Evolutionary conservation across 2,797 vertebrate genomes (phyloP), one percentile per base, ranked within the genome.

Genomic region (Fratercula arctica): DNA sequence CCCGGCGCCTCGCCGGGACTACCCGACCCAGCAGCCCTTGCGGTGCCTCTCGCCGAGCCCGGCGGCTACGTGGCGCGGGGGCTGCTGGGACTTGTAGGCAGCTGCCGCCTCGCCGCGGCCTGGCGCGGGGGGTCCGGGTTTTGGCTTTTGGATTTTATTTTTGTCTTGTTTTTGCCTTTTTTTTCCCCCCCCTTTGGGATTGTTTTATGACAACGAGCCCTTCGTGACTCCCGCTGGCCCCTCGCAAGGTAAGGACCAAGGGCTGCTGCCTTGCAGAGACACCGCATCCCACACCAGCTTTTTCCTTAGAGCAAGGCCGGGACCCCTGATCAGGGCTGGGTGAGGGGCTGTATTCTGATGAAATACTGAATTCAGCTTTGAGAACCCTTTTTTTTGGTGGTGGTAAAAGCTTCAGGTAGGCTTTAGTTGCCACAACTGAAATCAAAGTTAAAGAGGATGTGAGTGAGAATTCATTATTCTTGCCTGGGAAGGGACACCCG

Each of bases 221-320:
- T 20, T 54, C 8, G 13, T 24, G 45, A 18, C n/a, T 53, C 21
- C 23, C 50, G 48, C 53, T 28, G 10, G 13, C 21, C 45, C 37
- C 39, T 59, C 25, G 2, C 8, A 18, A 29, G 35, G 39, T 10
- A 3, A 60, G 53, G 50, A 35, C 11, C 35, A 13, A 21, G 21
- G 33, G 19, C 73, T 78, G 9, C 51, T 7, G 45, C 33, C 45
- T 78, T 3, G 1, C 43, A 33, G 43, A 7, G 24, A 37, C 2
- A 3, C 29, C 2, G 6, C 0, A 0, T 5, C 63, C 12, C 25
- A 57, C 10, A 1, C 11, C 85, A 24, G 63, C 43, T 37, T 33
- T 25, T 51, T 33, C 9, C 43, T 56, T 19, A 7, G n/a, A 53
- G 14, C 11, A 24, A 24, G 69, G 46, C 39, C 0, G 0, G 13